Conservation (phyloP, 2,797 vertebrate genomes). For the Emydoidea blandingii region DNA sequence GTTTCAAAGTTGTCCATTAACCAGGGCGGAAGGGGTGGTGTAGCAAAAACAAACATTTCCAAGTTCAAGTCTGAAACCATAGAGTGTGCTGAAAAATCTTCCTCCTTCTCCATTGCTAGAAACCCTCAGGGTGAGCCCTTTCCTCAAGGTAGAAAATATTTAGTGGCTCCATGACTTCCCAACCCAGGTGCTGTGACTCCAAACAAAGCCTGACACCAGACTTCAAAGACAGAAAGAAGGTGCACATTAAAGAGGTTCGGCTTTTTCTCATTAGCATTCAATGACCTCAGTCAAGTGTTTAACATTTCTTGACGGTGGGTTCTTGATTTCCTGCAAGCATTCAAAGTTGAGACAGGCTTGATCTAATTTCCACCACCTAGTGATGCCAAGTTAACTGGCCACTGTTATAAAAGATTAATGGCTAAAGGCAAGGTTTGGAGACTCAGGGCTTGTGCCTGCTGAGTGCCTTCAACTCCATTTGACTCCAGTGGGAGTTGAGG, state of each 20-base stretch:
- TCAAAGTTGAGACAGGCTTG: fast-evolving
- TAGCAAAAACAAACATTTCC: constrained; percentile 76
- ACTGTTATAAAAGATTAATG: background rate
- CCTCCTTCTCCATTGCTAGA: background rate
- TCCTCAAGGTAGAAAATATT: background rate
- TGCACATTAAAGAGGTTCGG: background rate
- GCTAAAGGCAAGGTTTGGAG: background rate
- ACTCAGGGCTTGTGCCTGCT: background rate
- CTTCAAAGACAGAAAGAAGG: background rate
- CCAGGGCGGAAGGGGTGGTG: constrained; percentile 72
- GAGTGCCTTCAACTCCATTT: background rate
- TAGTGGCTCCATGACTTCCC: background rate
- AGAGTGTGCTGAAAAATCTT: constrained; percentile 22
- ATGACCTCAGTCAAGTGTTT: background rate
- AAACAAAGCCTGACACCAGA: background rate
- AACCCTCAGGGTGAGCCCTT: background rate
- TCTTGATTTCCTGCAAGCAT: background rate
- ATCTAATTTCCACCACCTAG: background rate
- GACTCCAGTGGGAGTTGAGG: background rate
- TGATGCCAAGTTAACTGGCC: background rate
- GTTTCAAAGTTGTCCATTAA: constrained; percentile 77
- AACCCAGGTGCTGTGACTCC: background rate
- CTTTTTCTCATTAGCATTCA: background rate
- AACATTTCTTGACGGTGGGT: background rate
- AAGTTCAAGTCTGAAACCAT: constrained; percentile 69